Evolutionary conservation across 2,797 vertebrate genomes (phyloP).

Genomic region (Lophius americanus): DNA sequence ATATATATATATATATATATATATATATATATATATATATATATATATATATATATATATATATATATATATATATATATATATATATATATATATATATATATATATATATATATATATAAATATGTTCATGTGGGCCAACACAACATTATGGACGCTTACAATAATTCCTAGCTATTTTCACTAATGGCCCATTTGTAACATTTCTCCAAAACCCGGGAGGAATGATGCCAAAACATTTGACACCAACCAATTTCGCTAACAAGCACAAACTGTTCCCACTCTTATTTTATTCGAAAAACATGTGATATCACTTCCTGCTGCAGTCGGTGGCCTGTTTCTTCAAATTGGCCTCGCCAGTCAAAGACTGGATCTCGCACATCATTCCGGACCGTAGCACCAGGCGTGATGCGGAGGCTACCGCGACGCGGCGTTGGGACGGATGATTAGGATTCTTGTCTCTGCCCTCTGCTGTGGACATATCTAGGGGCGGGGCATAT

Average conservation of each 20-base stretch:
- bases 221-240: neutral
- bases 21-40: too few species aligned
- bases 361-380: neutral
- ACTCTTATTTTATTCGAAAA: neutral
- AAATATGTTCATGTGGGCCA: neutral
- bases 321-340: neutral
- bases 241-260: neutral
- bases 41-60: too few species aligned
- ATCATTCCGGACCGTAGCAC: neutral
- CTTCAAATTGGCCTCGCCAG: neutral
- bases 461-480: conserved; percentile 7
- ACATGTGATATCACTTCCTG: neutral
- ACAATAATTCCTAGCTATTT: neutral
- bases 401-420: neutral
- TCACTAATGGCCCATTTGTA: neutral
- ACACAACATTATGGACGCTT: neutral
- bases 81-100: too few species aligned
- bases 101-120: too few species aligned
- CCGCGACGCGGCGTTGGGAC: neutral
- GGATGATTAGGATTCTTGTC: conserved; percentile 9
- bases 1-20: too few species aligned
- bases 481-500: conserved; percentile 16
- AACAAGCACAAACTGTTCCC: too few species aligned
- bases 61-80: too few species aligned
- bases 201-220: neutral